Conservation (phyloP, 2,113 vertebrate species). For the Microcebus ravelobensis region DNA sequence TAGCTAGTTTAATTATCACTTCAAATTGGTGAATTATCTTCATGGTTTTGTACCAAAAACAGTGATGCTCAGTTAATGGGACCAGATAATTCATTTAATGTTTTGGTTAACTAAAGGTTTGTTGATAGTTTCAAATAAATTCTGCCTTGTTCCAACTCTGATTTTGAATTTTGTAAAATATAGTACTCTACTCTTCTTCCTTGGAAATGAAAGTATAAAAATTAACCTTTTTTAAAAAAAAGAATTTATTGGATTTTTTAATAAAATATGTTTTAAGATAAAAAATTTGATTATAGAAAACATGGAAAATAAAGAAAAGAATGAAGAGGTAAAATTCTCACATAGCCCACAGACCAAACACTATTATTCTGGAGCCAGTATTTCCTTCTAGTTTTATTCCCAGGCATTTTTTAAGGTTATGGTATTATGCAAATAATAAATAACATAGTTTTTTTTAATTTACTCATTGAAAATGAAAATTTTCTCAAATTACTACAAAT, state of each 20-base stretch:
- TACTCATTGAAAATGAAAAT: slow-evolving; percentile 39
- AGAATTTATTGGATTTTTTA: background rate
- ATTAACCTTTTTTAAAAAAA: background rate
- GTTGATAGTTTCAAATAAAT: slow-evolving; percentile 27
- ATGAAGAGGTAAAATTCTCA: background rate
- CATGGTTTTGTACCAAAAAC: background rate
- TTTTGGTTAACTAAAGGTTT: slow-evolving; percentile 5
- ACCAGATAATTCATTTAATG: background rate
- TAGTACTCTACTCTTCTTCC: background rate
- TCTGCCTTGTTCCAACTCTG: slow-evolving; percentile 18
- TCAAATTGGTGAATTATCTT: background rate
- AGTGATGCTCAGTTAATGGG: background rate
- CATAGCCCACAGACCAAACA: background rate
- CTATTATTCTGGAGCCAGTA: slow-evolving; percentile 13
- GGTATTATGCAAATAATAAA: slow-evolving; percentile 32
- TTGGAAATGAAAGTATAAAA: background rate
- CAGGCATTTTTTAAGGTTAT: slow-evolving; percentile 46
- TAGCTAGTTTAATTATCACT: background rate
- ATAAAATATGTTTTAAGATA: slow-evolving; percentile 7
- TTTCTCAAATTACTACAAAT: slow-evolving; percentile 47
- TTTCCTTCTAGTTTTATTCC: slow-evolving; percentile 18
- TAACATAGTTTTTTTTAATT: slow-evolving; percentile 17
- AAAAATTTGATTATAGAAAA: background rate
- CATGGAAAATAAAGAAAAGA: slow-evolving; percentile 17
- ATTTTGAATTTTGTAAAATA: slow-evolving; percentile 26